phyloP scores from a whole-genome alignment of 2,888 invertebrate genomes.

The Reticulitermes lucifugus region DNA sequence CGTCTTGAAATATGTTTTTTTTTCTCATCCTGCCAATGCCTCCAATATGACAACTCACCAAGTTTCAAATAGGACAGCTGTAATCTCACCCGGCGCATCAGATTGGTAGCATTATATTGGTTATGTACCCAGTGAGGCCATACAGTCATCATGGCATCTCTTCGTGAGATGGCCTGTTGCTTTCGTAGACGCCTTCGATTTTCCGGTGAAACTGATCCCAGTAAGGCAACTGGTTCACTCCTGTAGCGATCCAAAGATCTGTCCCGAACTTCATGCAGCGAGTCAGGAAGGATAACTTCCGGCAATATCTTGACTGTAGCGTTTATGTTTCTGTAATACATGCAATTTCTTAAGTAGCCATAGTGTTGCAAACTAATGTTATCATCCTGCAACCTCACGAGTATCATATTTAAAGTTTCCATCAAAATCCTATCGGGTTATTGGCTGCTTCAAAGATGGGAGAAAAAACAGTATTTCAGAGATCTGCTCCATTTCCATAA shows the following conservation, averaged over 20 bases:
- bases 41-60: conserved; percentile 54
- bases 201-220: background rate
- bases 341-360: background rate
- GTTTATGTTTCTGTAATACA: conserved; percentile 64
- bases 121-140: conserved; percentile 78
- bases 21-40: too few species aligned
- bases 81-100: conserved; percentile 62
- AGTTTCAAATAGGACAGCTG: conserved; percentile 57
- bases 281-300: conserved; percentile 72
- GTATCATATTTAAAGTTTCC: too few species aligned
- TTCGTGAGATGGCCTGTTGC: conserved; percentile 1
- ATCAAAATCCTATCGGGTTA: too few species aligned
- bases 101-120: conserved; percentile 69
- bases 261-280: conserved; percentile 63
- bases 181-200: background rate
- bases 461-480: too few species aligned
- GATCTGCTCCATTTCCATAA: too few species aligned
- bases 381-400: too few species aligned
- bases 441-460: too few species aligned
- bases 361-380: too few species aligned
- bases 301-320: conserved; percentile 76
- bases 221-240: conserved; percentile 32
- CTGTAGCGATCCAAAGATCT: conserved; percentile 59
- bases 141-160: conserved; percentile 68
- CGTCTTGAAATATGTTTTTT: too few species aligned